Evolutionary conservation across 1,140 invertebrate genomes (phyloP).

Genomic region (Gonatopus flavifemur): DNA sequence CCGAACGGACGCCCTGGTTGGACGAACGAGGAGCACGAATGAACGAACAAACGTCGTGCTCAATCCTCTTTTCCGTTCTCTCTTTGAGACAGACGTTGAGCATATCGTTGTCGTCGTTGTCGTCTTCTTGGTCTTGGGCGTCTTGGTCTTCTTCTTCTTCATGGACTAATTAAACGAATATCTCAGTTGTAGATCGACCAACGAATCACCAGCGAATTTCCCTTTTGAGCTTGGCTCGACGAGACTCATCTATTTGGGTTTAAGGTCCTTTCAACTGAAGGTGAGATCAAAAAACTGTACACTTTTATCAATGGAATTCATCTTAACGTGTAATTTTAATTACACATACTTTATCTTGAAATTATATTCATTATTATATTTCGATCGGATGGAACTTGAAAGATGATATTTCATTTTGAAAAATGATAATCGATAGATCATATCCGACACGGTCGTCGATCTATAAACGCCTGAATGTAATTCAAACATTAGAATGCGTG

Average conservation of each 20-base stretch:
- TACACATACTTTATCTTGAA: no score
- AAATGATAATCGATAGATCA: slow-evolving; percentile 27
- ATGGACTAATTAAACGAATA: slow-evolving; percentile 55
- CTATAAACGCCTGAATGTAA: slow-evolving; percentile 54
- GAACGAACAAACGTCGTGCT: no score
- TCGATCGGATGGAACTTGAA: no score
- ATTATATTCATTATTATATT: no score
- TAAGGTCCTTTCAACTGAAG: no score
- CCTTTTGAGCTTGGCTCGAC: slow-evolving; percentile 46
- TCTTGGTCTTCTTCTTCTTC: slow-evolving; percentile 32
- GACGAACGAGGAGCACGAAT: slow-evolving; percentile 30
- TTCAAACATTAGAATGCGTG: slow-evolving; percentile 58
- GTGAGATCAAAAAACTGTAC: no score
- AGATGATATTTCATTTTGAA: no score
- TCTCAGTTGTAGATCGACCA: slow-evolving; percentile 32
- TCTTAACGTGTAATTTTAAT: no score
- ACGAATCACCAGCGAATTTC: slow-evolving; percentile 33
- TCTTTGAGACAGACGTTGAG: no score
- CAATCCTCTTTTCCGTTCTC: slow-evolving; percentile 28
- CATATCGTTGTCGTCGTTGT: slow-evolving; percentile 18
- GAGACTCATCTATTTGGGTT: slow-evolving; percentile 12
- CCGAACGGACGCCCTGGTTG: no score
- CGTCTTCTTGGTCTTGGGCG: slow-evolving; percentile 24
- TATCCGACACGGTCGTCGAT: slow-evolving; percentile 30
- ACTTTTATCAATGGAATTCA: no score